Base-by-base conservation (phyloP, 2,888 invertebrate genomes). In the Hydraecia micacea region DNA sequence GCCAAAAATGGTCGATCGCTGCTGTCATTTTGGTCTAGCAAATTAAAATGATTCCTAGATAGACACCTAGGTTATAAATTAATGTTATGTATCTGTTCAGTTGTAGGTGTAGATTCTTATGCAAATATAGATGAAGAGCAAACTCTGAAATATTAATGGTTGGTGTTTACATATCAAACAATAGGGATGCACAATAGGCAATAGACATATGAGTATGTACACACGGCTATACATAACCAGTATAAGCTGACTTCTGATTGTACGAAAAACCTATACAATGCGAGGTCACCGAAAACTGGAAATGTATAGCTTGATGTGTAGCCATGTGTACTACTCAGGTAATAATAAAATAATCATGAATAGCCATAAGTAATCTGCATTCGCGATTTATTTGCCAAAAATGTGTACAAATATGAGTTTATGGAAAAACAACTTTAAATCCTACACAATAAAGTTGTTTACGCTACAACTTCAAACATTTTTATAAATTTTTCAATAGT, bases 71-170 rank as follows among this genome's bases (percentile, higher is more conserved):
- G 28, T 49, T 39, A 7, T 25, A 15, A 8, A 63, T 69, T 58
- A 63, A 55, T 70, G 49, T 9, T 49, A 15, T 39, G 21, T 49
- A 36, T 6, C 13, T 66, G 7, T n/a, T 32, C 15, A 49, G 32
- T 49, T 21, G 39, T 55, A 49, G 32, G 39, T 21, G 39, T 55
- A 69, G 2, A 74, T 58, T 55, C 55, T 21, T 46, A 71, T 13
- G 65, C 65, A 70, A 80, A 81, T 55, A 67, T 25, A 25, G 25
- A 58, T 60, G 15, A 58, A 76, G 39, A 52, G 49, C 67, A 72
- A 72, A 63, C 77, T n/a, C 25, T 71, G 28, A 58, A 76, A 71
- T 81, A 71, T 71, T 72, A 68, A 63, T 81, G 42, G 67, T 28
- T 58, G n/a, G 3, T 72, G 71, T 81, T 72, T 58, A 42, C 68